Evolutionary conservation across 2,113 vertebrate species (phyloP).

Genomic region (Asarcornis scutulata): DNA sequence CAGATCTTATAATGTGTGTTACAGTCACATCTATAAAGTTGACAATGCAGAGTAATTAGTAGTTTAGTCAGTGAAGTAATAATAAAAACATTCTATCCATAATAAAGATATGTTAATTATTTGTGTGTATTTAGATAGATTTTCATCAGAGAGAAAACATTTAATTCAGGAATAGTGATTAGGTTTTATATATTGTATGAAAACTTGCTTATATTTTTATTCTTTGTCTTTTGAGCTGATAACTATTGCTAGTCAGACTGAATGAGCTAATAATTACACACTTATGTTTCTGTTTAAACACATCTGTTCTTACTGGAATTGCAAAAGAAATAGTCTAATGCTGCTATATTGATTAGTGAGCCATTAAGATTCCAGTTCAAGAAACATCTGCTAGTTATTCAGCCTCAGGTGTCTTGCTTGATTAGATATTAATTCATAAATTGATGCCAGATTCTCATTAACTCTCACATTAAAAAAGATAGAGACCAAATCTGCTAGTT

Average conservation of each 20-base stretch:
- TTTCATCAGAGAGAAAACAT: not conserved
- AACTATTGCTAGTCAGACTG: conserved; percentile 30
- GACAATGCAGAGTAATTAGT: not conserved
- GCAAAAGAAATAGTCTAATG: conserved; percentile 28
- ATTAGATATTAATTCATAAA: conserved; percentile 63
- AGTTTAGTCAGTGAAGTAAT: not conserved
- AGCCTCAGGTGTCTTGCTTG: conserved; percentile 53
- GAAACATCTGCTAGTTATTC: conserved; percentile 52
- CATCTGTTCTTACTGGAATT: conserved; percentile 20
- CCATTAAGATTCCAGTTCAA: conserved; percentile 52
- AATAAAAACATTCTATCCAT: not conserved
- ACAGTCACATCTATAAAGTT: not conserved
- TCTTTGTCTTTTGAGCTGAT: not conserved
- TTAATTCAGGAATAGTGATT: not conserved
- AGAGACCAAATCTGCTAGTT: not conserved
- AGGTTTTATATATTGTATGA: not conserved
- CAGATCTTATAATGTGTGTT: not conserved
- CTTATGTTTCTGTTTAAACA: conserved; percentile 41
- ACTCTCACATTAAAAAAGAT: conserved; percentile 18
- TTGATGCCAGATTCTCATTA: conserved; percentile 53
- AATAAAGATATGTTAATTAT: not conserved
- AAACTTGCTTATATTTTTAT: not conserved
- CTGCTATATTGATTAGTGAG: conserved; percentile 19
- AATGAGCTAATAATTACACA: conserved; percentile 36
- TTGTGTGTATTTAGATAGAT: not conserved